Conservation (phyloP, 2,888 invertebrate species). For the Phrixothrix hirtus region DNA sequence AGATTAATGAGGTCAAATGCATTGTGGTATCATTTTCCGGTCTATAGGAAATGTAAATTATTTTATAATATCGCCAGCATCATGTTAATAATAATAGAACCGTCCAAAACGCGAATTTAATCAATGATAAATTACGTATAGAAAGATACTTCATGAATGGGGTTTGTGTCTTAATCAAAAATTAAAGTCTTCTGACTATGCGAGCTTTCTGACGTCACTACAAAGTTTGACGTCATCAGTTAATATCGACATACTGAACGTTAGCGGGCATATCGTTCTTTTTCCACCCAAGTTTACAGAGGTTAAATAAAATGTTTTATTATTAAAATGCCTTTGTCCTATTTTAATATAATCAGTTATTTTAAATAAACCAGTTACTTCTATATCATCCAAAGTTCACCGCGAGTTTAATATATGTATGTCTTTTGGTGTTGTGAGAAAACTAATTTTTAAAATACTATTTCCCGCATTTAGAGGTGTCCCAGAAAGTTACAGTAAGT, state of each 20-base stretch:
- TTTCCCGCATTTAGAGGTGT: too few species aligned
- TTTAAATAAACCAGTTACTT: too few species aligned
- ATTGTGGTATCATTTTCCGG: too few species aligned
- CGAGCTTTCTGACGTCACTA: constrained; percentile 33
- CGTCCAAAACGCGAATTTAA: background rate
- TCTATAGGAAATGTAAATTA: too few species aligned
- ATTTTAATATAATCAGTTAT: too few species aligned
- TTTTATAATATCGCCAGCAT: background rate
- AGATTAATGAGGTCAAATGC: too few species aligned
- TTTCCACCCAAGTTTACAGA: constrained; percentile 5
- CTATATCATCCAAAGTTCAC: too few species aligned
- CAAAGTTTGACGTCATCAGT: constrained; percentile 34
- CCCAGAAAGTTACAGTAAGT: too few species aligned
- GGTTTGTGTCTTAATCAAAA: constrained; percentile 3
- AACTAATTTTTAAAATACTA: too few species aligned
- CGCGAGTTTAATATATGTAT: too few species aligned
- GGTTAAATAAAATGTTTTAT: background rate
- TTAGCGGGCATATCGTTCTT: constrained; percentile 20
- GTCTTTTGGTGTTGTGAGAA: too few species aligned
- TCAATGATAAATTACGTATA: background rate
- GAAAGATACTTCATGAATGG: constrained; percentile 7
- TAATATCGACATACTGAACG: constrained; percentile 26
- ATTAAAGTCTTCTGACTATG: constrained; percentile 18
- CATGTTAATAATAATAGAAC: background rate
- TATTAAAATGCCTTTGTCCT: too few species aligned